These are phyloP conservation scores for Tauraco erythrolophus DNA, from an alignment of 2,113 vertebrate genomes.

Conservation along the genomic window DNA sequence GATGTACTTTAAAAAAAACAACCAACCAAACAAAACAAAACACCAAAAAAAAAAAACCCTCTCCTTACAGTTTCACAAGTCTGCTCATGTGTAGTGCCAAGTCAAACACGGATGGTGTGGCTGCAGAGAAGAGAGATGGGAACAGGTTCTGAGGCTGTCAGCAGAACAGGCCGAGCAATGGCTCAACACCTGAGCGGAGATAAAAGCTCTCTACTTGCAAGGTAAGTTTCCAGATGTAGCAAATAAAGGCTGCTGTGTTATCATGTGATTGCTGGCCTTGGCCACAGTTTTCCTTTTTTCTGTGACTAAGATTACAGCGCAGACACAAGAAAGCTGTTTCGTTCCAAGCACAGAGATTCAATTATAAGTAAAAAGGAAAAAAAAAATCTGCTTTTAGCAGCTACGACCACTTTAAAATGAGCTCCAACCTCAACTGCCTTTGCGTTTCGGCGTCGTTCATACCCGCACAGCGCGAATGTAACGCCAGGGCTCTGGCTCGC, in stretches of 20 bases:
- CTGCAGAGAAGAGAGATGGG: not conserved
- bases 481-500: not conserved
- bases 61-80: not conserved
- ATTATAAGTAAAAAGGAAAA: not conserved
- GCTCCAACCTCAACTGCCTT: not conserved
- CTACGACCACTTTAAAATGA: not conserved
- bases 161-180: not conserved
- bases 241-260: not conserved
- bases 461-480: not conserved
- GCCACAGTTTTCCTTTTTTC: not conserved
- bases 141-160: not conserved
- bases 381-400: not conserved
- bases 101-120: not conserved
- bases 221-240: constrained; percentile 32
- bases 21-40: not conserved
- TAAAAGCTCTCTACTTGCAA: not conserved
- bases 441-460: not conserved
- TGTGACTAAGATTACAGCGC: not conserved
- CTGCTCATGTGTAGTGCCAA: not conserved
- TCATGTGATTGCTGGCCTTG: not conserved
- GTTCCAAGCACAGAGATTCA: not conserved
- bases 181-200: not conserved
- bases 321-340: not conserved
- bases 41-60: not conserved
- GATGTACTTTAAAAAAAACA: not conserved